Conservation (phyloP, 2,113 vertebrate species). For the Oostethus manadensis region DNA sequence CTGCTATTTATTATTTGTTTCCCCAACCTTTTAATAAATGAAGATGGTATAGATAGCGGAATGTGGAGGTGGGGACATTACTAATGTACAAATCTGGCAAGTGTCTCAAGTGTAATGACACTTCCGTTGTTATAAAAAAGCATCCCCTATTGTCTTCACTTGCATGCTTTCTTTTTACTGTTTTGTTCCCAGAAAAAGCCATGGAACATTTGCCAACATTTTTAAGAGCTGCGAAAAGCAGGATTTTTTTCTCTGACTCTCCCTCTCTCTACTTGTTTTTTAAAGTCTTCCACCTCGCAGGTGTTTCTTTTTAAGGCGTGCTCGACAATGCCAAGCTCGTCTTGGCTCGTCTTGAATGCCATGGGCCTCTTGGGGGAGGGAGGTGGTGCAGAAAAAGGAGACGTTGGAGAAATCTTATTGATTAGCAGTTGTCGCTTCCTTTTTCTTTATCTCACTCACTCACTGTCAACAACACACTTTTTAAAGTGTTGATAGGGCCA, state of each 20-base stretch:
- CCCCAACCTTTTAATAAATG: slow-evolving; percentile 36
- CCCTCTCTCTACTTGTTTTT: slow-evolving; percentile 7
- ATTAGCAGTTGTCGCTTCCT: slow-evolving; percentile 67
- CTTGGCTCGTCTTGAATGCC: slow-evolving; percentile 72
- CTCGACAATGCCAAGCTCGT: slow-evolving; percentile 71
- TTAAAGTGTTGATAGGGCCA: slow-evolving; percentile 37
- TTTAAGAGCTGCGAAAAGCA: slow-evolving; percentile 73
- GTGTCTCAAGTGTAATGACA: slow-evolving; percentile 70
- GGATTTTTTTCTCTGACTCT: slow-evolving; percentile 46
- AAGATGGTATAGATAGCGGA: slow-evolving; percentile 46
- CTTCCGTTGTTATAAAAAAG: slow-evolving; percentile 67
- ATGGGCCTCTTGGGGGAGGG: slow-evolving; percentile 38
- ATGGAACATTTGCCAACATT: slow-evolving; percentile 73
- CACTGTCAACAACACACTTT: slow-evolving; percentile 42
- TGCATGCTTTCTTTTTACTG: slow-evolving; percentile 68
- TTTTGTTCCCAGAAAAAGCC: slow-evolving; percentile 68
- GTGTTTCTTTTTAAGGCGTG: slow-evolving; percentile 74
- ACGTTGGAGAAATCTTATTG: slow-evolving; percentile 69
- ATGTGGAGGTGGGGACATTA: slow-evolving; percentile 17
- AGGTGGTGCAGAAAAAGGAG: slow-evolving; percentile 7
- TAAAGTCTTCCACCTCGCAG: slow-evolving; percentile 71
- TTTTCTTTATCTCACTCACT: slow-evolving; percentile 56
- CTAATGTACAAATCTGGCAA: slow-evolving; percentile 66
- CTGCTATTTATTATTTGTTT: slow-evolving; percentile 43
- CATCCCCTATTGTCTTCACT: slow-evolving; percentile 68